These are phyloP conservation scores for Dioctria linearis DNA, from an alignment of 2,888 invertebrate genomes.

Conservation along the genomic window DNA sequence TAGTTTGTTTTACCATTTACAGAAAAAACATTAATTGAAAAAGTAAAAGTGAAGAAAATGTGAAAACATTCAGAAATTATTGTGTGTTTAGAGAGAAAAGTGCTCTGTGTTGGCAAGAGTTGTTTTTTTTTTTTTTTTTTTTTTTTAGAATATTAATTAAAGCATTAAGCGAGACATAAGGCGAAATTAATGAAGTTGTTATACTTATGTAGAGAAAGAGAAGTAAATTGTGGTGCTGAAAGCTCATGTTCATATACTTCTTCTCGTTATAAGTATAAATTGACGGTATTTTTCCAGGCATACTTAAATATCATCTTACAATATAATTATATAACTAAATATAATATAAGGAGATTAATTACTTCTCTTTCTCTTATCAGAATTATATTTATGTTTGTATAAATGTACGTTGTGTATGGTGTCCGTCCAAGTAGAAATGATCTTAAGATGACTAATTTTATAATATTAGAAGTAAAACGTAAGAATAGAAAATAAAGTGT, in stretches of 20 bases:
- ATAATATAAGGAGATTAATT: not conserved
- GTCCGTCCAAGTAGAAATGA: not conserved
- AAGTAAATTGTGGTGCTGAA: not conserved
- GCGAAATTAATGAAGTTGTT: not conserved
- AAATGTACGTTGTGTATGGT: not conserved
- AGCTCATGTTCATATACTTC: too few species aligned
- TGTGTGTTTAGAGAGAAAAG: not conserved
- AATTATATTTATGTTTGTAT: not conserved
- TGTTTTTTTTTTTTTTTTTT: too few species aligned
- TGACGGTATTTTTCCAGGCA: too few species aligned
- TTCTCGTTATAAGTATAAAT: too few species aligned
- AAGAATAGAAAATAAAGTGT: too few species aligned
- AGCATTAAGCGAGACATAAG: not conserved
- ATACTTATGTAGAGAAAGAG: not conserved
- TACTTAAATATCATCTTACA: too few species aligned
- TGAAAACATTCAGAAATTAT: slow-evolving; percentile 31
- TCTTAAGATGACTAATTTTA: not conserved
- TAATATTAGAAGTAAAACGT: too few species aligned
- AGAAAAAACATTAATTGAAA: slow-evolving; percentile 62
- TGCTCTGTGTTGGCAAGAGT: not conserved
- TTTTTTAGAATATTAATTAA: not conserved
- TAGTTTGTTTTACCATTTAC: slow-evolving; percentile 56
- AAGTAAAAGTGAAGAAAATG: slow-evolving; percentile 58
- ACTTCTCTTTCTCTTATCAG: not conserved
- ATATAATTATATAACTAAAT: too few species aligned